Evolutionary conservation across 37 sponge, comb jelly and placozoan species (phyloP).

Genomic region (Theonella swinhoei): DNA sequence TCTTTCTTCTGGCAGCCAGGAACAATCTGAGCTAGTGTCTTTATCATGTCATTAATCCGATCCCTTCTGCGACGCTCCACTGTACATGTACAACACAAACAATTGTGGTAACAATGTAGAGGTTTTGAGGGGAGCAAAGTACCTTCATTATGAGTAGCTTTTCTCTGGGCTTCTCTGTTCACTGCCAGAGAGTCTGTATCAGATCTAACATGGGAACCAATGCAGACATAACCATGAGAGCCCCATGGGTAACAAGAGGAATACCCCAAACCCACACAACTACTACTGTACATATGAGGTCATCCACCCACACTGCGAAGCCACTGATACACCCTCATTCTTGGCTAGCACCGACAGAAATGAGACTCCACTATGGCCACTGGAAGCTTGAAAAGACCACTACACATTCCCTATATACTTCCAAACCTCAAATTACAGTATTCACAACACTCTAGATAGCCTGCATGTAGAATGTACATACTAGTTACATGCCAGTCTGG

Average conservation of each 20-base stretch:
- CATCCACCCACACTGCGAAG: too few species aligned
- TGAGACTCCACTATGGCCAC: too few species aligned
- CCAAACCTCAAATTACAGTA: too few species aligned
- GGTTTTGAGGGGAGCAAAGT: background rate
- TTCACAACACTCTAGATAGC: too few species aligned
- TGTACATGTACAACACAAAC: slow-evolving; percentile 7
- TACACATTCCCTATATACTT: too few species aligned
- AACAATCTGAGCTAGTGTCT: slow-evolving; percentile 82
- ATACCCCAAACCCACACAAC: background rate
- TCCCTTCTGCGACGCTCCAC: slow-evolving; percentile 91
- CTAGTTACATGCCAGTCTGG: too few species aligned
- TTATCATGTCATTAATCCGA: slow-evolving; percentile 90
- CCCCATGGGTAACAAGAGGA: too few species aligned
- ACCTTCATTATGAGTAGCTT: slow-evolving; percentile 87
- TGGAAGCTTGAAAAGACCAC: too few species aligned
- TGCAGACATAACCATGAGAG: too few species aligned
- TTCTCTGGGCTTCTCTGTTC: slow-evolving; percentile 62
- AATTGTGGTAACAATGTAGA: background rate
- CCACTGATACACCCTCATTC: too few species aligned
- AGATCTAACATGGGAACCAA: background rate
- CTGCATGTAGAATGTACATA: too few species aligned
- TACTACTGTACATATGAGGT: background rate
- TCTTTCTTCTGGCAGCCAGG: slow-evolving; percentile 94
- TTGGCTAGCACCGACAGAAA: too few species aligned
- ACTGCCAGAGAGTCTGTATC: slow-evolving; percentile 1